A percentile compares a stretch with the other conserved stretches of the same genome.
Evolutionary conservation across 2,888 invertebrate species (phyloP).

Genomic region (Pandemis heparana): DNA sequence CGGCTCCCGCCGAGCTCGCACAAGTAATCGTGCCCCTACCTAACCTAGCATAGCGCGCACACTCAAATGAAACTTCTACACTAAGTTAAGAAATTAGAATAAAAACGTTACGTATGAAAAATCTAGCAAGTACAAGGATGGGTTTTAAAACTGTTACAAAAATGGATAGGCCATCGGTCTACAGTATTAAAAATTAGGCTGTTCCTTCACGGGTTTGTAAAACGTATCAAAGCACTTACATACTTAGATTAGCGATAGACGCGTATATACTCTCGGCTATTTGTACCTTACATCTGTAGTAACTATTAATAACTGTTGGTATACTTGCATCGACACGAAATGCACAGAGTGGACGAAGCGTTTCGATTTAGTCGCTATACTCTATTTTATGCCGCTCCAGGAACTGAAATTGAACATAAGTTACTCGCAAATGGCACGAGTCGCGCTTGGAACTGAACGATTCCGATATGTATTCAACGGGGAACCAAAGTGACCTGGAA

Average conservation of each 20-base stretch:
- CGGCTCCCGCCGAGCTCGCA: not conserved
- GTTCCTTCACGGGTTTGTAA: conserved; percentile 49
- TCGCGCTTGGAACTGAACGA: conserved; percentile 11
- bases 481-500: conserved; percentile 15
- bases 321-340: conserved; percentile 43
- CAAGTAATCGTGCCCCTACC: not conserved
- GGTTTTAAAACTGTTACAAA: conserved; percentile 46
- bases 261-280: conserved; percentile 64
- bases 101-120: conserved; percentile 74
- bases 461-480: conserved; percentile 66
- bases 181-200: conserved; percentile 49
- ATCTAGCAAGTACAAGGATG: conserved; percentile 62
- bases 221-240: conserved; percentile 57
- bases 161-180: conserved; percentile 55
- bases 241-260: conserved; percentile 50
- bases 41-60: conserved; percentile 16
- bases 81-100: conserved; percentile 67
- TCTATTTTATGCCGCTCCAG: not conserved
- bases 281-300: conserved; percentile 70
- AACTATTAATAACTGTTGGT: conserved; percentile 49
- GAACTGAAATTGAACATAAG: not conserved
- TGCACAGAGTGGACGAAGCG: conserved; percentile 31
- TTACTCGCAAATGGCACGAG: not conserved
- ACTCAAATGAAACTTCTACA: conserved; percentile 44
- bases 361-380: conserved; percentile 15